Percentiles rank a stretch among this genome's conserved stretches.
These are phyloP conservation scores for Amiota mariae DNA, from an alignment of 2,888 invertebrate species.

Conservation along the genomic window DNA sequence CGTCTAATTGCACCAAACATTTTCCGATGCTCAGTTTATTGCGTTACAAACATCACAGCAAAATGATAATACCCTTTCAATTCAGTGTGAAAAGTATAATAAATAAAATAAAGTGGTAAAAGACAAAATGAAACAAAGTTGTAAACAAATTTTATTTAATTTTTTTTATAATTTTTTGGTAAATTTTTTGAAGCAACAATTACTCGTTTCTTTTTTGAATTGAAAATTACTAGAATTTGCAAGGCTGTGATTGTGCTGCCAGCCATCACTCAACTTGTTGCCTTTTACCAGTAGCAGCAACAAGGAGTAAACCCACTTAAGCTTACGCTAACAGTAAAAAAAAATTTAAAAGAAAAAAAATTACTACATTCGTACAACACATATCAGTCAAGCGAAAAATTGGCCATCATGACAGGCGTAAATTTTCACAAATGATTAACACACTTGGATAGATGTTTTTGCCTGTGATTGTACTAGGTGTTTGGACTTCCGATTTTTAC, in stretches of 20 bases:
- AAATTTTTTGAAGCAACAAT: no score
- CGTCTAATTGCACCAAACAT: no score
- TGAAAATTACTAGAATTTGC: background rate
- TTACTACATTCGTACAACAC: conserved; percentile 32
- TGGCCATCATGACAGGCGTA: conserved; percentile 32
- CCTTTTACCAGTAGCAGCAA: conserved; percentile 55
- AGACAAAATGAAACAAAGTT: no score
- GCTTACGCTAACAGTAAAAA: background rate
- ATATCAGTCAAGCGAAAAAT: conserved; percentile 29
- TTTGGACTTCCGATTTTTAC: background rate
- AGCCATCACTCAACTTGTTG: conserved; percentile 37
- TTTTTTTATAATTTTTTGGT: no score
- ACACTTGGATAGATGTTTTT: background rate
- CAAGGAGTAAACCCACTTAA: conserved; percentile 40
- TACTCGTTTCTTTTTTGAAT: no score
- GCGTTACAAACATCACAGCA: no score
- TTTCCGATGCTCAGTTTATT: no score
- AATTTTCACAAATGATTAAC: conserved; percentile 30
- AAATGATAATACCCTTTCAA: no score
- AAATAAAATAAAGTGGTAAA: no score
- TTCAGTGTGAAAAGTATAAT: no score
- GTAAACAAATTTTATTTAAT: no score
- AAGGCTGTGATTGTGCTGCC: conserved; percentile 25
- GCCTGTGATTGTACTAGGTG: background rate
- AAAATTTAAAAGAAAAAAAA: background rate